Evolutionary conservation across 2,888 invertebrate species (phyloP), one percentile per base, ranked within the genome.

Genomic region (Dynastes maya): DNA sequence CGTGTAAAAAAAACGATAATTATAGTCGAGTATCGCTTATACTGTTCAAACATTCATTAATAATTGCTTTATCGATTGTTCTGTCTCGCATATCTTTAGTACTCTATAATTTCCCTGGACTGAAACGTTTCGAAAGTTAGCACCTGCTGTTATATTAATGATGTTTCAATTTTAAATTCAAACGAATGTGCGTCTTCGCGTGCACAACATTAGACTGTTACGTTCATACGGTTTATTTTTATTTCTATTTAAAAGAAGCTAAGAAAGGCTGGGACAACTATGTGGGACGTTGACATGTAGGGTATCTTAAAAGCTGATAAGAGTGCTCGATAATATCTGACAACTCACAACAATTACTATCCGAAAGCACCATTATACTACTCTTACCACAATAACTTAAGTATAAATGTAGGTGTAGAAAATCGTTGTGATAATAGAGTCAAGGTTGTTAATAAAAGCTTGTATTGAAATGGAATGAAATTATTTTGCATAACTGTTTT

Each of bases 61-160:
- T 68, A 51, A 68, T 68, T 49, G 51, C 68, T 49, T 68, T 68
- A 68, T 68, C 51, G 68, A 51, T 51, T 68, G 22, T 51, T 68
- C 27, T 49, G 29, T 68, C 51, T 6, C 32, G 27, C 27, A 51
- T 22, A 49, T 5, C 11, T 53, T 22, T 2, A 13, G 32, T 11
- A 63, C 63, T 27, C 11, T 63, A 63, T 63, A 63, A 63, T 63
- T 63, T 63, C n/a, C 63, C 8, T 32, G 1, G 5, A 63, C n/a
- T 32, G 32, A 11, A 63, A 63, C 32, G 27, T 63, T 9, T 27
- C 63, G 13, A 51, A 68, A 22, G 13, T 65, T 68, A 51, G 22
- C 51, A 65, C 29, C 51, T 49, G 51, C 22, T 29, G 29, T 51
- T 51, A n/a, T 45, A 45, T 45, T 32, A 63, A 63, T 63, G 27